phyloP scores from a whole-genome alignment of 2,888 invertebrate species.

The Lathronympha strigana region DNA sequence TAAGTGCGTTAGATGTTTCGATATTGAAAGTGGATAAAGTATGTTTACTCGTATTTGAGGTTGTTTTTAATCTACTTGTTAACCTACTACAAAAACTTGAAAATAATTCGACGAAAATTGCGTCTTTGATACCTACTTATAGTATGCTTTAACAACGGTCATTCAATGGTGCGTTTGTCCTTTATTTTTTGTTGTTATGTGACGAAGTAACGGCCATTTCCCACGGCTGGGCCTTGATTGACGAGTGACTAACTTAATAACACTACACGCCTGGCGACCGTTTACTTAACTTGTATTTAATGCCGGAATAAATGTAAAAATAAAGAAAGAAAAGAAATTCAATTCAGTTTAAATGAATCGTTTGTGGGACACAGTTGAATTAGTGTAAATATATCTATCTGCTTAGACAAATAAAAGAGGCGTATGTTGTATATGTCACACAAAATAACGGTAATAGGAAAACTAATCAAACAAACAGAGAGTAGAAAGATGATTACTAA shows the following conservation, averaged over 20 bases:
- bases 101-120: neutral
- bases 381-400: too few species aligned
- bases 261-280: constrained; percentile 20
- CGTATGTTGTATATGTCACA: too few species aligned
- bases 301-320: neutral
- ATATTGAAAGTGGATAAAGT: neutral
- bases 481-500: too few species aligned
- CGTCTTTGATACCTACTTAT: neutral
- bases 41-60: neutral
- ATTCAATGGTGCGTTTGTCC: constrained; percentile 28
- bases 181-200: constrained; percentile 32
- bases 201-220: constrained; percentile 30
- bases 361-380: too few species aligned
- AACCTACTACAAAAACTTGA: too few species aligned
- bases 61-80: neutral
- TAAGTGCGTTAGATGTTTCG: neutral
- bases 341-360: neutral
- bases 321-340: neutral
- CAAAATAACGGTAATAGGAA: too few species aligned
- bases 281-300: constrained; percentile 17
- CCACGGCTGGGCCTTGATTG: constrained; percentile 38
- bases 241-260: constrained; percentile 16
- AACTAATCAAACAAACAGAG: too few species aligned
- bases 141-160: neutral
- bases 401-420: too few species aligned